phyloP scores from a whole-genome alignment of 2,113 vertebrate genomes.

The Prietella phreatophila region DNA sequence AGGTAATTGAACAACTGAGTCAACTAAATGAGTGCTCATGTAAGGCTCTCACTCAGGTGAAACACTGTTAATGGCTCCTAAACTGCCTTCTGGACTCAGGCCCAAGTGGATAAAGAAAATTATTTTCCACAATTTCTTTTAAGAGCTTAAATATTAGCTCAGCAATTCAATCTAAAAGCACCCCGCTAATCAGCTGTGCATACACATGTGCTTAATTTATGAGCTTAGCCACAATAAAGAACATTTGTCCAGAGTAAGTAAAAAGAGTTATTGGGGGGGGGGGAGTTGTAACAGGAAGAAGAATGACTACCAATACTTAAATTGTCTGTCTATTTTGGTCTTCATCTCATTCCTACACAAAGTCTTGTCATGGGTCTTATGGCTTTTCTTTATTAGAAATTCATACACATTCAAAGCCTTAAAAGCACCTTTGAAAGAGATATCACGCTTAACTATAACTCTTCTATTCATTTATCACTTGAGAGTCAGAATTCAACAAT shows the following conservation, averaged over 20 bases:
- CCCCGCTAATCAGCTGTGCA: constrained; percentile 50
- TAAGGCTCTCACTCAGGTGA: constrained; percentile 52
- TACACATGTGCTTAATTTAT: constrained; percentile 48
- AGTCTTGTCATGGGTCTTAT: not conserved
- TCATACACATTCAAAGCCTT: not conserved
- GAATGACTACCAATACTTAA: not conserved
- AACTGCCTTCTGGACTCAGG: constrained; percentile 44
- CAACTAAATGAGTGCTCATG: constrained; percentile 46
- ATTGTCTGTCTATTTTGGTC: not conserved
- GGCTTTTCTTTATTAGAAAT: not conserved
- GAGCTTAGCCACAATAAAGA: constrained; percentile 32
- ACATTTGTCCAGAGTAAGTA: constrained; percentile 38
- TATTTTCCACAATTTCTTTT: constrained; percentile 48
- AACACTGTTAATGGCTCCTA: constrained; percentile 52
- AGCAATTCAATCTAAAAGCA: constrained; percentile 47
- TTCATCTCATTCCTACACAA: not conserved
- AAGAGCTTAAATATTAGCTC: constrained; percentile 52
- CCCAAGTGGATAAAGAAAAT: constrained; percentile 44
- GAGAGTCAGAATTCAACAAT: not conserved
- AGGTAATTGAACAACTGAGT: constrained; percentile 51
- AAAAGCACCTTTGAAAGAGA: constrained; percentile 1
- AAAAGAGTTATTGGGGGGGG: not conserved
- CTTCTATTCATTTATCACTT: not conserved
- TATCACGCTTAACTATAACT: not conserved
- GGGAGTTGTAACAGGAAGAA: not conserved